Percentiles rank a stretch among this genome's conserved stretches.
These are phyloP conservation scores for Anodontia alba DNA, from an alignment of 2,888 invertebrate species.

Conservation along the genomic window DNA sequence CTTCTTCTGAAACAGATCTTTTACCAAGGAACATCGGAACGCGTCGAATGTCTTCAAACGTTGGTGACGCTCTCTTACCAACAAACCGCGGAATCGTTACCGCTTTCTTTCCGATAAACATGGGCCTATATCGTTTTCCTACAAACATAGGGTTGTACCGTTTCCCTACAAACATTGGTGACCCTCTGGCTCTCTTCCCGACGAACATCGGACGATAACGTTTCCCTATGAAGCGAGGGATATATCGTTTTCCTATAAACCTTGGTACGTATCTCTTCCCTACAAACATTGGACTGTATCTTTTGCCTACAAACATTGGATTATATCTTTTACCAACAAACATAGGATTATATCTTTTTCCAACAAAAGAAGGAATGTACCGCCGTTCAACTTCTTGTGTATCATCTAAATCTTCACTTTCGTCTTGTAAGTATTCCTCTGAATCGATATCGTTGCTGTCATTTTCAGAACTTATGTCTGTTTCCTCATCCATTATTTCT, in stretches of 20 bases:
- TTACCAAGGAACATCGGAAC: slow-evolving; percentile 53
- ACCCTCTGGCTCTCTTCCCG: slow-evolving; percentile 49
- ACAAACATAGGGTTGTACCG: slow-evolving; percentile 59
- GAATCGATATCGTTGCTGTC: slow-evolving; percentile 4
- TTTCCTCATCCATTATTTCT: not conserved
- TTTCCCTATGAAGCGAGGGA: slow-evolving; percentile 53
- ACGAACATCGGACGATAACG: slow-evolving; percentile 51
- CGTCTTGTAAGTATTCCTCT: slow-evolving; percentile 11
- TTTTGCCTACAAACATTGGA: slow-evolving; percentile 64
- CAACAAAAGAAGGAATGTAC: slow-evolving; percentile 47
- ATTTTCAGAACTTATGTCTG: not conserved
- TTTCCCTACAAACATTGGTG: slow-evolving; percentile 60
- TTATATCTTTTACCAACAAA: slow-evolving; percentile 63
- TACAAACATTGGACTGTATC: slow-evolving; percentile 60
- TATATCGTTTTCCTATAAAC: slow-evolving; percentile 65
- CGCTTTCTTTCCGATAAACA: slow-evolving; percentile 63
- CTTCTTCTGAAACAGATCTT: slow-evolving; percentile 32
- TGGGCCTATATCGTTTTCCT: slow-evolving; percentile 63
- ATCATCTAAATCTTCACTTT: slow-evolving; percentile 7
- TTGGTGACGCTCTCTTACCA: slow-evolving; percentile 32
- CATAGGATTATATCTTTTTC: slow-evolving; percentile 54
- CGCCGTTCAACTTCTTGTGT: slow-evolving; percentile 28
- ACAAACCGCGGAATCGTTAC: slow-evolving; percentile 31
- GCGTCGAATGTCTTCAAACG: slow-evolving; percentile 48
- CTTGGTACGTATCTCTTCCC: slow-evolving; percentile 64